Evolutionary conservation across 2,113 vertebrate species (phyloP).

Genomic region (Chelonoidis abingdonii): DNA sequence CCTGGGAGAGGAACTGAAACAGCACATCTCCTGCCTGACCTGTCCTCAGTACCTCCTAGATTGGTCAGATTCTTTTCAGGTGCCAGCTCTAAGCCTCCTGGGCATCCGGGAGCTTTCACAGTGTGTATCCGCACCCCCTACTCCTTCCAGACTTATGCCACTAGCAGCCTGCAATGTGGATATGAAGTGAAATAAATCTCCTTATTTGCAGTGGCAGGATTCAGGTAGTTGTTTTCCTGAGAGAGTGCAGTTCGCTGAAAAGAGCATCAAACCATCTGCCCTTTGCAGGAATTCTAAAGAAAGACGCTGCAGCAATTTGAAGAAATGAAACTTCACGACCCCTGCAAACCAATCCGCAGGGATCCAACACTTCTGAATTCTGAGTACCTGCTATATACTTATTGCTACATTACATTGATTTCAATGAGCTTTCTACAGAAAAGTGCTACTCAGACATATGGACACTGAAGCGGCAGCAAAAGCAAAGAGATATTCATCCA

Average conservation of each 20-base stretch:
- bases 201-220: neutral
- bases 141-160: neutral
- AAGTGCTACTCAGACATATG: no score
- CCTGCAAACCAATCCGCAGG: fast-evolving
- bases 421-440: neutral
- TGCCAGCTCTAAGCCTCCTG: neutral
- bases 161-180: neutral
- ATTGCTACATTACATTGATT: neutral
- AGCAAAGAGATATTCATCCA: neutral
- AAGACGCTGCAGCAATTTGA: neutral
- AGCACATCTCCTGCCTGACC: neutral
- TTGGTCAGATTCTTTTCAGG: neutral
- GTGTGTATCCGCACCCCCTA: neutral
- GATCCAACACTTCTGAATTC: neutral
- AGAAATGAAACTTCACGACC: neutral
- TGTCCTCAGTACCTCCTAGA: neutral
- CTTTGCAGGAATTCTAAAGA: neutral
- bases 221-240: neutral
- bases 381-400: neutral
- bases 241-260: neutral
- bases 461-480: neutral
- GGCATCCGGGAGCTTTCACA: neutral
- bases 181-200: neutral
- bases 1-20: neutral
- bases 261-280: neutral